A percentile compares a stretch with the other conserved stretches of the same genome.
phyloP scores from a whole-genome alignment of 2,113 vertebrate genomes.

The Eptesicus fuscus region DNA sequence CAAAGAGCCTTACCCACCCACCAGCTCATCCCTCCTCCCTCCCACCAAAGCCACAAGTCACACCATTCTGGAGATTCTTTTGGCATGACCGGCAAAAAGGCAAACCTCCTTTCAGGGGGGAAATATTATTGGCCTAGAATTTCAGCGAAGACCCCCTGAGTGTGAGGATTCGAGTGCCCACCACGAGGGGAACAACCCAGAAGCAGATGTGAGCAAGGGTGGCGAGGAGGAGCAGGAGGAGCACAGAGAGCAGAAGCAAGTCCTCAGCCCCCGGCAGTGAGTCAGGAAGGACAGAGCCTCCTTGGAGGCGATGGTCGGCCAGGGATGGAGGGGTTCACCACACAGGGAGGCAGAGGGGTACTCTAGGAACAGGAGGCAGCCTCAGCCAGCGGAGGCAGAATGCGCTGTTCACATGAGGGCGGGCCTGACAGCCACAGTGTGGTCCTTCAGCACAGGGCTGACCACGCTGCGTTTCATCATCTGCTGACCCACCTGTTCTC shows the following conservation, averaged over 20 bases:
- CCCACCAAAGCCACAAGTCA: background rate
- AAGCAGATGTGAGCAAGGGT: background rate
- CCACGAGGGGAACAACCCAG: rapidly evolving
- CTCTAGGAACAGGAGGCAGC: background rate
- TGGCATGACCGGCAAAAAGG: background rate
- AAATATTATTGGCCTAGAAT: background rate
- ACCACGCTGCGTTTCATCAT: background rate
- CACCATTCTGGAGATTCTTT: background rate
- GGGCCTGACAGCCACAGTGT: background rate
- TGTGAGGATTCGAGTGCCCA: background rate
- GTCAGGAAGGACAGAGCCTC: background rate
- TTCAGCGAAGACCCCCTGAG: background rate
- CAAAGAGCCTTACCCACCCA: background rate
- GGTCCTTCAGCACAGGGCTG: background rate
- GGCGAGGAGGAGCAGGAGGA: background rate
- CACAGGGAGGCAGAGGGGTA: background rate
- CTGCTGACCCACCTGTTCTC: background rate
- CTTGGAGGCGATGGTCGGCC: background rate
- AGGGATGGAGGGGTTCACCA: background rate
- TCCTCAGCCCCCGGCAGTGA: background rate
- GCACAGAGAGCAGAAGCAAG: background rate
- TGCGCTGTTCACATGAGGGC: rapidly evolving
- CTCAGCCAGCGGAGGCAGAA: rapidly evolving
- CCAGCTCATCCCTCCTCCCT: background rate
- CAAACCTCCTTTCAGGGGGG: background rate